These are phyloP conservation scores for Blastomussa wellsi DNA, from an alignment of 92 coral and sea anemone species.

Conservation along the genomic window DNA sequence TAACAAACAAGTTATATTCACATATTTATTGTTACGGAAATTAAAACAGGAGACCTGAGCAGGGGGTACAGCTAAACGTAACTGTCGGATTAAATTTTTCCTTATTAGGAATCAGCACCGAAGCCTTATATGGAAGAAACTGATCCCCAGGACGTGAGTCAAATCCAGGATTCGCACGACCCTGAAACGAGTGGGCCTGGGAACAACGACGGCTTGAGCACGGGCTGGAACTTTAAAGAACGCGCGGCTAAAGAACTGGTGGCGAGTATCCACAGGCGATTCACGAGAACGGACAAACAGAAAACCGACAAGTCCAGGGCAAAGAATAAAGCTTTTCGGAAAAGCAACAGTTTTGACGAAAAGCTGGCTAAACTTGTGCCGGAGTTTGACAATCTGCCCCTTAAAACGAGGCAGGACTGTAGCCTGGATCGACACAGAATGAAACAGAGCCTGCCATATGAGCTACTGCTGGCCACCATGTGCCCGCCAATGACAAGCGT, in stretches of 20 bases:
- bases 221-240: constrained; percentile 18
- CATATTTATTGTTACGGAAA: too few species aligned
- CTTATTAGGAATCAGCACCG: constrained; percentile 13
- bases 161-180: constrained; percentile 2
- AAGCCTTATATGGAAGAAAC: constrained; percentile 16
- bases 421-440: constrained; percentile 64
- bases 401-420: constrained; percentile 45
- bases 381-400: constrained; percentile 59
- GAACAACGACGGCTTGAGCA: not conserved
- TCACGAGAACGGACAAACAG: not conserved
- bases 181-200: constrained; percentile 2
- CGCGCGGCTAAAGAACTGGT: constrained; percentile 31
- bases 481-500: constrained; percentile 9
- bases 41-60: too few species aligned
- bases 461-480: constrained; percentile 56
- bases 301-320: not conserved
- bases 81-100: too few species aligned
- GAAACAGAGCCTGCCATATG: constrained; percentile 61
- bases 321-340: not conserved
- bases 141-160: not conserved
- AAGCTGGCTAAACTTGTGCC: constrained; percentile 55
- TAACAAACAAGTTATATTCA: too few species aligned
- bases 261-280: constrained; percentile 38
- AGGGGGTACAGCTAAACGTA: too few species aligned
- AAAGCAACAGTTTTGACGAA: constrained; percentile 64